phyloP scores from a whole-genome alignment of 2,113 vertebrate species.

The Pogonocichla stellata region DNA sequence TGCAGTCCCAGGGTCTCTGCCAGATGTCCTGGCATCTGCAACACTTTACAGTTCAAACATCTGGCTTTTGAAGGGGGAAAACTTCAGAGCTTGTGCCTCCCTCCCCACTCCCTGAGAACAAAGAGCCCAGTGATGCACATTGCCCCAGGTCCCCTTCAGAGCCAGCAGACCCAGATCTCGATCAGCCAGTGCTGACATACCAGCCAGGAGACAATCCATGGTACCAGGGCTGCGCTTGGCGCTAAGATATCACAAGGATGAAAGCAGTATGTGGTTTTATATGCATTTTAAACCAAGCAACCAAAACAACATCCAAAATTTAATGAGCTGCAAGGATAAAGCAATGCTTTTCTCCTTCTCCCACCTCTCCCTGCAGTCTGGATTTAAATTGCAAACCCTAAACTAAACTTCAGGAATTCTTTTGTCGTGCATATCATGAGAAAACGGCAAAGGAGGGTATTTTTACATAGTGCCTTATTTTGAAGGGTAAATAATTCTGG shows the following conservation, averaged over 20 bases:
- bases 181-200: neutral
- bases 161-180: neutral
- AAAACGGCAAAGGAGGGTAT: neutral
- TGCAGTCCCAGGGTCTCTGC: neutral
- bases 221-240: neutral
- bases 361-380: neutral
- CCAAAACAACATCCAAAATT: neutral
- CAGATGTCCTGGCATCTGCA: constrained; percentile 38
- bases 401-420: neutral
- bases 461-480: neutral
- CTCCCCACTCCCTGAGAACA: constrained; percentile 26
- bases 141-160: neutral
- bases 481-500: neutral
- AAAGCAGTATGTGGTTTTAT: neutral
- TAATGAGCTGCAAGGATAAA: neutral
- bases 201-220: neutral
- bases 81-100: constrained; percentile 4
- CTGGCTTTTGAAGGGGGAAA: constrained; percentile 16
- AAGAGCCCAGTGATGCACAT: constrained; percentile 14
- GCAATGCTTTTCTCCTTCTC: neutral
- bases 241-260: neutral
- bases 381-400: neutral
- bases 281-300: neutral
- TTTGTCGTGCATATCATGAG: neutral
- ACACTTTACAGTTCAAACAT: constrained; percentile 29